phyloP scores from a whole-genome alignment of 2,888 invertebrate genomes.

The Neocrepidodera transversa region DNA sequence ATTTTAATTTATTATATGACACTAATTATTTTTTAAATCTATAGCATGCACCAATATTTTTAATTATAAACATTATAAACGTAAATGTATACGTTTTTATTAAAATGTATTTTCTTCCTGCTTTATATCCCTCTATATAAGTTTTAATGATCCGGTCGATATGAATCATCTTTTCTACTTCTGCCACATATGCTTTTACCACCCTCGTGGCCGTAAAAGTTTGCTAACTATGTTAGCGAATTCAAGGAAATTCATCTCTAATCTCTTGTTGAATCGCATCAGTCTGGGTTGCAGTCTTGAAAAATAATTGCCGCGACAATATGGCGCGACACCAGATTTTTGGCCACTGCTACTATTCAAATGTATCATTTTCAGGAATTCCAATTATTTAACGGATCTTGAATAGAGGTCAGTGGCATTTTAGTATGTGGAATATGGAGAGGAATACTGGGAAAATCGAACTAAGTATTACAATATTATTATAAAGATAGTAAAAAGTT shows the following conservation, averaged over 20 bases:
- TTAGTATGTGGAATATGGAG: background rate
- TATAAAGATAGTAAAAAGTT: too few species aligned
- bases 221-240: background rate
- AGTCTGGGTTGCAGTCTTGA: background rate
- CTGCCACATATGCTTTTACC: background rate
- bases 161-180: background rate
- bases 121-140: too few species aligned
- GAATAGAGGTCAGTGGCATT: background rate
- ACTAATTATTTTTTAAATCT: too few species aligned
- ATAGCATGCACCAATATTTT: too few species aligned
- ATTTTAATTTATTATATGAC: too few species aligned
- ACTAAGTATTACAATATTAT: background rate
- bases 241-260: background rate
- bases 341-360: background rate
- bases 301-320: background rate
- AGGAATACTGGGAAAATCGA: background rate
- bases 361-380: conserved; percentile 5
- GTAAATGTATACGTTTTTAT: too few species aligned
- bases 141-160: background rate
- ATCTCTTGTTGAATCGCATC: background rate
- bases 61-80: too few species aligned
- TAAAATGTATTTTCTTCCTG: too few species aligned
- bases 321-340: conserved; percentile 9
- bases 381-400: conserved; percentile 6
- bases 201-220: background rate